phyloP scores from a whole-genome alignment of 2,888 invertebrate species.

The Mimumesa dahlbomi region DNA sequence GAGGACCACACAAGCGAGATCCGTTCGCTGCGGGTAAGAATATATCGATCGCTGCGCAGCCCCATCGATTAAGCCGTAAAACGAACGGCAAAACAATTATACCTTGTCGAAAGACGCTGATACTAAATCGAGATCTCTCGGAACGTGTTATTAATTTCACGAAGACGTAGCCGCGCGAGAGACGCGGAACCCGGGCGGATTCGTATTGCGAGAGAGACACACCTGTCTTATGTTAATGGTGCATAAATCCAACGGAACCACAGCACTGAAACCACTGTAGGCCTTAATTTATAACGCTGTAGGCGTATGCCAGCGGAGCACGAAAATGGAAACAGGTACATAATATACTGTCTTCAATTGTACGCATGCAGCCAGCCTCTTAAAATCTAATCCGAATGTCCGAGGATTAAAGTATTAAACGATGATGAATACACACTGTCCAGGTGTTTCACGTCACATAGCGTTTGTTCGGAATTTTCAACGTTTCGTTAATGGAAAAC shows the following conservation, averaged over 20 bases:
- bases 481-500: too few species aligned
- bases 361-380: neutral
- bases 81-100: slow-evolving; percentile 48
- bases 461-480: too few species aligned
- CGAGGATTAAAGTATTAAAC: neutral
- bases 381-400: neutral
- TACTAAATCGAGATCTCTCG: slow-evolving; percentile 35
- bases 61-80: slow-evolving; percentile 59
- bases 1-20: slow-evolving; percentile 58
- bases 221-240: slow-evolving; percentile 59
- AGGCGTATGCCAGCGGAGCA: slow-evolving; percentile 22
- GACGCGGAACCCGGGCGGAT: slow-evolving; percentile 19
- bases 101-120: slow-evolving; percentile 24
- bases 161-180: neutral
- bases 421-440: neutral
- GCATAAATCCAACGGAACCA: slow-evolving; percentile 54
- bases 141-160: slow-evolving; percentile 56
- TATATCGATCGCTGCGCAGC: slow-evolving; percentile 45
- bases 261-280: slow-evolving; percentile 10
- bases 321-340: slow-evolving; percentile 23
- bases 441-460: neutral
- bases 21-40: slow-evolving; percentile 33
- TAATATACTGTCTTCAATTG: slow-evolving; percentile 10
- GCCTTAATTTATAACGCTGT: slow-evolving; percentile 48
- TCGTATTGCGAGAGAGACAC: slow-evolving; percentile 19